Evolutionary conservation across 1,140 invertebrate species (phyloP).

Genomic region (Pteromalus puparum): DNA sequence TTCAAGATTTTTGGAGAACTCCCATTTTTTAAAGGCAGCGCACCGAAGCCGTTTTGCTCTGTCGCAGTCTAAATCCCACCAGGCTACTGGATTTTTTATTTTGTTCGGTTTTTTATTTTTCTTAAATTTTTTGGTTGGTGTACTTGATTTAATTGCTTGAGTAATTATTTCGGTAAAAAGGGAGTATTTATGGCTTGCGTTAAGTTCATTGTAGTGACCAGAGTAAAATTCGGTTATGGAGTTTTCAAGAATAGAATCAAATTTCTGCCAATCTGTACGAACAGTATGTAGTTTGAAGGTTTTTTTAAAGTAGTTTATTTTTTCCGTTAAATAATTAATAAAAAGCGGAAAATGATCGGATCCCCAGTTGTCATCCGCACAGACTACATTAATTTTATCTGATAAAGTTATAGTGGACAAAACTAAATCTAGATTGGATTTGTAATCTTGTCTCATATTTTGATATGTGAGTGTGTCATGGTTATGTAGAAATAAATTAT

Average conservation of each 20-base stretch:
- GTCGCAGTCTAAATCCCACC: constrained; percentile 50
- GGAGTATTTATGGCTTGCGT: constrained; percentile 7
- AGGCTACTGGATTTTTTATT: constrained; percentile 23
- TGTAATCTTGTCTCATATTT: neutral
- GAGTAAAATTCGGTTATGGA: neutral
- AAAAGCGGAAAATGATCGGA: constrained; percentile 64
- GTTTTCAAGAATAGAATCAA: neutral
- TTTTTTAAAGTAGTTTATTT: constrained; percentile 43
- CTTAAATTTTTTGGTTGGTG: constrained; percentile 19
- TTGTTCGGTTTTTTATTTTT: neutral
- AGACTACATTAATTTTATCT: constrained; percentile 58
- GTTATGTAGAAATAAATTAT: constrained; percentile 33
- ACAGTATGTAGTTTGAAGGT: constrained; percentile 42
- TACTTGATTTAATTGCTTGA: constrained; percentile 47
- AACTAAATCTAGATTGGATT: constrained; percentile 44
- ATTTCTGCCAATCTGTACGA: constrained; percentile 31
- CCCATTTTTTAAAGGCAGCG: constrained; percentile 22
- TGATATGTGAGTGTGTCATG: neutral
- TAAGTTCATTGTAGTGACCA: neutral
- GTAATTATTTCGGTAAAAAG: too few relatives aligned
- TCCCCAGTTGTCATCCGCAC: constrained; percentile 57
- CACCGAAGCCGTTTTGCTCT: neutral
- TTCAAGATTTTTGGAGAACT: constrained; percentile 20
- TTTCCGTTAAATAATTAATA: constrained; percentile 52
- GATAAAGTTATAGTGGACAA: constrained; percentile 54